A percentile compares a stretch with the other conserved stretches of the same genome.
phyloP scores from a whole-genome alignment of 2,888 invertebrate species.

The Drosophila maculinotata region DNA sequence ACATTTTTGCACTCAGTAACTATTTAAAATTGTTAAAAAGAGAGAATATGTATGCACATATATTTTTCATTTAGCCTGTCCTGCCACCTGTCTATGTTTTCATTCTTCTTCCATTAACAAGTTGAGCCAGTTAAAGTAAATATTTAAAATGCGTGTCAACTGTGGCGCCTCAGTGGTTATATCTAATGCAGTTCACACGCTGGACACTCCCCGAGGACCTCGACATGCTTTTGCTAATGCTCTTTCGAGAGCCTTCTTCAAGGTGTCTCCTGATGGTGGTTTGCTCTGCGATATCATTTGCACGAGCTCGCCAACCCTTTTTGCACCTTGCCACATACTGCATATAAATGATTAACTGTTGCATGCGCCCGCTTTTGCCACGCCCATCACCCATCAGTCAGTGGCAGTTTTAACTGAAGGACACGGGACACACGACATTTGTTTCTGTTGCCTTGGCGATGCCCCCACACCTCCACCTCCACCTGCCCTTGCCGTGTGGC shows the following conservation, averaged over 20 bases:
- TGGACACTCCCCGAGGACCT: slow-evolving; percentile 16
- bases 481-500: background rate
- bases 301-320: slow-evolving; percentile 12
- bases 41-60: too few relatives aligned
- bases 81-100: too few relatives aligned
- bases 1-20: background rate
- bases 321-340: slow-evolving; percentile 27
- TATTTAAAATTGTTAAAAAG: too few relatives aligned
- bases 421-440: slow-evolving; percentile 34
- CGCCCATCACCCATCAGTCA: slow-evolving; percentile 61
- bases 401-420: slow-evolving; percentile 54
- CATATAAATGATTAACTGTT: slow-evolving; percentile 72
- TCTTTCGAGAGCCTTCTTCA: background rate
- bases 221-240: slow-evolving; percentile 32
- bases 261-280: slow-evolving; percentile 19
- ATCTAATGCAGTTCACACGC: slow-evolving; percentile 12
- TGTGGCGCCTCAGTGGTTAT: background rate
- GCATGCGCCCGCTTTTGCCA: slow-evolving; percentile 65
- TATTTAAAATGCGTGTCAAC: slow-evolving; percentile 2
- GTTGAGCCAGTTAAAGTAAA: background rate
- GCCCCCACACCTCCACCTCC: slow-evolving; percentile 2
- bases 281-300: background rate
- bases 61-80: too few relatives aligned
- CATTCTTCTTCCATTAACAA: too few relatives aligned
- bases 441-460: slow-evolving; percentile 44